Evolutionary conservation across 53 echinoderm and acorn worm species (phyloP).

Genomic region (Stichopus horrens): DNA sequence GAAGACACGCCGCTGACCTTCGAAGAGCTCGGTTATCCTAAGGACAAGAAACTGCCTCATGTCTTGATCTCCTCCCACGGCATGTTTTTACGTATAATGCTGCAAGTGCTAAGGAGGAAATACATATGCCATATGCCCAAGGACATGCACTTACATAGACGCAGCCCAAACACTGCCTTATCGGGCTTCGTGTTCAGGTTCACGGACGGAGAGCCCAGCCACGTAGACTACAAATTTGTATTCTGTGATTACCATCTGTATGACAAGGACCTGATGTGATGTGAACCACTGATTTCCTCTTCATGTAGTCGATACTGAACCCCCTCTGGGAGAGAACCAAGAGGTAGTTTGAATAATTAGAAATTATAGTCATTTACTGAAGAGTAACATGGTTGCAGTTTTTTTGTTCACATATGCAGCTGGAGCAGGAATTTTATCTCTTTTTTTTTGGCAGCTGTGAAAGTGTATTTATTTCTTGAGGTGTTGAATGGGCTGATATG

Average conservation of each 20-base stretch:
- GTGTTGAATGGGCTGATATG: too few relatives aligned
- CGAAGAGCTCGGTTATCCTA: slow-evolving; percentile 26
- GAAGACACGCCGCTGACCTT: not conserved
- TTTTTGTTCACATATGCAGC: too few relatives aligned
- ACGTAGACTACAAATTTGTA: slow-evolving; percentile 13
- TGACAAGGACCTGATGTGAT: not conserved
- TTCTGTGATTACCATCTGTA: slow-evolving; percentile 31
- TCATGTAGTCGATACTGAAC: too few relatives aligned
- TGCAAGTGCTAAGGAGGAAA: slow-evolving; percentile 39
- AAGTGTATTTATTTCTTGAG: too few relatives aligned
- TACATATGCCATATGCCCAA: slow-evolving; percentile 43
- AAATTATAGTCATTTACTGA: too few relatives aligned
- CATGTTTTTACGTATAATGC: slow-evolving; percentile 44
- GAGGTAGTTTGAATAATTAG: too few relatives aligned
- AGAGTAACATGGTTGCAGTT: too few relatives aligned
- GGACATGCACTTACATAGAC: slow-evolving; percentile 37
- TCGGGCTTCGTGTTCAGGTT: slow-evolving; percentile 45
- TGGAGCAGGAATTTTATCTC: too few relatives aligned
- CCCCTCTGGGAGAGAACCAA: too few relatives aligned
- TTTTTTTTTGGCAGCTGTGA: too few relatives aligned
- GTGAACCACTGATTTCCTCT: too few relatives aligned
- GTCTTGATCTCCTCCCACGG: slow-evolving; percentile 52
- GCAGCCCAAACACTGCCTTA: slow-evolving; percentile 52
- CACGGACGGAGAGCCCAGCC: not conserved
- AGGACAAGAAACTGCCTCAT: slow-evolving; percentile 33